Evolutionary conservation across 2,113 vertebrate species (phyloP).

Genomic region (Silurus meridionalis): DNA sequence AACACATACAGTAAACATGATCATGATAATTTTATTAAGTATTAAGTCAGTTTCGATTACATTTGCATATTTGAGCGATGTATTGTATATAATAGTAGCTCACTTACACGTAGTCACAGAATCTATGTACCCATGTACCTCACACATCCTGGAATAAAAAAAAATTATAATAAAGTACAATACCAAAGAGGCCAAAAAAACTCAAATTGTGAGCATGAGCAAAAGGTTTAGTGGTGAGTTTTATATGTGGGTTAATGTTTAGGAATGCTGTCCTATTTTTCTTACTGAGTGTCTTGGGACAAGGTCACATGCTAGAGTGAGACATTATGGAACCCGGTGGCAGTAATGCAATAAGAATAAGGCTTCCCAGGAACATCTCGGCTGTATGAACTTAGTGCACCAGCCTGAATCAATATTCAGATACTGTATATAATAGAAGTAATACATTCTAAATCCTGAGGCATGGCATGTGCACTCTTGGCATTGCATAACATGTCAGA

Average conservation of each 20-base stretch:
- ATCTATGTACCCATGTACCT: not conserved
- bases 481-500: not conserved
- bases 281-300: not conserved
- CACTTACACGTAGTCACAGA: not conserved
- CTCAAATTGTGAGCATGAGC: not conserved
- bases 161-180: not conserved
- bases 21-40: not conserved
- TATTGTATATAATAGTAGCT: not conserved
- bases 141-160: not conserved
- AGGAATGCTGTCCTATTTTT: constrained; percentile 4
- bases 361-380: not conserved
- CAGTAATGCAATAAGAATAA: not conserved
- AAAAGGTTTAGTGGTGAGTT: not conserved
- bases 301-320: not conserved
- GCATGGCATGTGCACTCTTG: not conserved
- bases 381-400: not conserved
- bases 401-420: not conserved
- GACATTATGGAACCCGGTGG: not conserved
- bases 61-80: too few relatives aligned
- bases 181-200: not conserved
- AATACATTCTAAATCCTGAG: not conserved
- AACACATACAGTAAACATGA: not conserved
- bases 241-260: not conserved
- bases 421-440: not conserved
- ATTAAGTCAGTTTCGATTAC: not conserved